Evolutionary conservation across 2,797 vertebrate genomes (phyloP), one percentile per base, ranked within the genome.

Genomic region (Fistularia tabacaria): DNA sequence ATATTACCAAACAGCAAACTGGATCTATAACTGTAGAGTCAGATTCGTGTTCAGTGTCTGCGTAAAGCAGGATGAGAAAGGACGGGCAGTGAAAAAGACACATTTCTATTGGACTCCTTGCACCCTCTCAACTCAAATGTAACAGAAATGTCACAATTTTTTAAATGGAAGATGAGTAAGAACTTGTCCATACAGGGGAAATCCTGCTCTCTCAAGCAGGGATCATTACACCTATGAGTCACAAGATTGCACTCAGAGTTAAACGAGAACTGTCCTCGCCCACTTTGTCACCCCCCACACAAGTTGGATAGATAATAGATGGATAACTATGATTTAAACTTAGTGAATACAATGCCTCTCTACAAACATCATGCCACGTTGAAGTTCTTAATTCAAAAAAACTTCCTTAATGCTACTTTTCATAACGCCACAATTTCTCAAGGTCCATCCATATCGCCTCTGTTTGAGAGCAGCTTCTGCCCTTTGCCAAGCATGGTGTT

Each of bases 201-300:
- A 8, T 70, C 73, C 76, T 54, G 64, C 40, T 57, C 42, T 37
- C 36, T 47, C n/a, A 45, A 13, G 14, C 2, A 9, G 43, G 45
- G 63, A 50, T 50, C 44, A 53, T 53, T 54, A 57, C 37, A 37
- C 7, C 0, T 14, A 25, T 70, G 72, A 74, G 52, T 83, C 72
- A 81, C 36, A 6, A 62, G 49, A 71, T 64, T 0, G 3, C 14
- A 66, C 11, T 37, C 5, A 53, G 57, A n/a, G n/a, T n/a, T 14
- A 47, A 1, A 54, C 51, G 12, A 46, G 39, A 38, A 57, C 36
- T 43, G n/a, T 3, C 14, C 15, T 51, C 36, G 42, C n/a, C n/a
- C 14, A 51, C 14, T 52, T 38, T 15, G 7, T 11, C 11, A 54
- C 46, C 38, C 36, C 49, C 11, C 25, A 25, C 25, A 25, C 25